Evolutionary conservation across 2,888 invertebrate genomes (phyloP).

Genomic region (Bugulina stolonifera): DNA sequence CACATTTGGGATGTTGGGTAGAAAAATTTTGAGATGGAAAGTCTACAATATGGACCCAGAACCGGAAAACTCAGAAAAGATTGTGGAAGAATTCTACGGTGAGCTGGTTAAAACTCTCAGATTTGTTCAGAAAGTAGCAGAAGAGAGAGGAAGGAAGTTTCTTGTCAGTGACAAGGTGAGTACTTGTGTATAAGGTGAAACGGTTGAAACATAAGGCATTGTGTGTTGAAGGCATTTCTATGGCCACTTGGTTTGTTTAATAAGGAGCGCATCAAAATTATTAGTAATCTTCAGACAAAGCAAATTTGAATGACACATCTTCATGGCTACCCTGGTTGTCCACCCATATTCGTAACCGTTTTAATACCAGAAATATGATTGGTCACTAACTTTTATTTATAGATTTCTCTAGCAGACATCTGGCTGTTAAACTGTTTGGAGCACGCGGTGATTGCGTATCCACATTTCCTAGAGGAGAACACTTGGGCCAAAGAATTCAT

Average conservation of each 20-base stretch:
- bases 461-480: not conserved
- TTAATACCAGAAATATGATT: too few relatives aligned
- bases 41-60: not conserved
- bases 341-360: too few relatives aligned
- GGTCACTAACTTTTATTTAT: not conserved
- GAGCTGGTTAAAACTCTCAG: not conserved
- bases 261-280: too few relatives aligned
- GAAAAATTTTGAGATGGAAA: slow-evolving; percentile 5
- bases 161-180: not conserved
- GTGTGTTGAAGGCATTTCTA: too few relatives aligned
- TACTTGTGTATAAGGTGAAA: not conserved
- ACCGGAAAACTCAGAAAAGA: not conserved
- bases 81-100: not conserved
- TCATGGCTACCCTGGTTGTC: too few relatives aligned
- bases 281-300: too few relatives aligned
- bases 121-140: not conserved
- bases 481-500: slow-evolving; percentile 7
- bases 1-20: not conserved
- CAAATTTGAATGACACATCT: too few relatives aligned
- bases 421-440: not conserved
- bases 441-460: not conserved
- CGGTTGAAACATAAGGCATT: too few relatives aligned
- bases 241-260: too few relatives aligned
- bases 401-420: slow-evolving; percentile 10
- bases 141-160: not conserved